Percentiles rank a stretch among this genome's conserved stretches.
These are phyloP conservation scores for Caenorhabditis panamensis DNA, from an alignment of 2,888 invertebrate genomes.

Conservation along the genomic window DNA sequence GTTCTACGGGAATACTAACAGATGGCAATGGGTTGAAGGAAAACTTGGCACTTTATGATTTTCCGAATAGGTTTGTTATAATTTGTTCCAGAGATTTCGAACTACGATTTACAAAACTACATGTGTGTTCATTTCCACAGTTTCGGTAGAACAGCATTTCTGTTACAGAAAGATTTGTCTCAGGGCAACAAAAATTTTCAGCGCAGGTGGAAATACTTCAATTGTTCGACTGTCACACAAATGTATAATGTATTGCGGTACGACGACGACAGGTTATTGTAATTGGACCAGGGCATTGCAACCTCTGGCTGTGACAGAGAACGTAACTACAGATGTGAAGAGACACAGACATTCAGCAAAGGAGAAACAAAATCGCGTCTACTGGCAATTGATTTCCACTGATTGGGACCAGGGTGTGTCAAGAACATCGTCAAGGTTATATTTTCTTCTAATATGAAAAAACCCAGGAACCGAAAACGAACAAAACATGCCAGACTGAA, in stretches of 20 bases:
- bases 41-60: no score
- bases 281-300: constrained; percentile 37
- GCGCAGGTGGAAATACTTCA: constrained; percentile 85
- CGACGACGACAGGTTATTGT: constrained; percentile 51
- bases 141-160: no score
- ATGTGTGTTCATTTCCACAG: no score
- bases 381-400: not conserved
- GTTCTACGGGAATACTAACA: no score
- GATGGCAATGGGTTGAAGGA: no score
- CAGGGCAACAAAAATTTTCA: no score
- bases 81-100: no score
- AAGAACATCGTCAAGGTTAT: not conserved
- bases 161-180: no score
- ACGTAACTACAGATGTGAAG: constrained; percentile 11
- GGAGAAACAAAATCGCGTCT: not conserved
- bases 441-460: not conserved
- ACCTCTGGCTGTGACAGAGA: constrained; percentile 18
- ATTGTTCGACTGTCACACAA: constrained; percentile 22
- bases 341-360: constrained; percentile 13
- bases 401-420: constrained; percentile 3
- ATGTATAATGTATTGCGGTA: constrained; percentile 9
- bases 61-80: no score
- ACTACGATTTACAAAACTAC: no score
- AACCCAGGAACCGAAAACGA: no score
- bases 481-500: no score